A percentile compares a stretch with the other conserved stretches of the same genome.
Conservation (phyloP, 2,888 invertebrate species). For the Andrena bicolor region DNA sequence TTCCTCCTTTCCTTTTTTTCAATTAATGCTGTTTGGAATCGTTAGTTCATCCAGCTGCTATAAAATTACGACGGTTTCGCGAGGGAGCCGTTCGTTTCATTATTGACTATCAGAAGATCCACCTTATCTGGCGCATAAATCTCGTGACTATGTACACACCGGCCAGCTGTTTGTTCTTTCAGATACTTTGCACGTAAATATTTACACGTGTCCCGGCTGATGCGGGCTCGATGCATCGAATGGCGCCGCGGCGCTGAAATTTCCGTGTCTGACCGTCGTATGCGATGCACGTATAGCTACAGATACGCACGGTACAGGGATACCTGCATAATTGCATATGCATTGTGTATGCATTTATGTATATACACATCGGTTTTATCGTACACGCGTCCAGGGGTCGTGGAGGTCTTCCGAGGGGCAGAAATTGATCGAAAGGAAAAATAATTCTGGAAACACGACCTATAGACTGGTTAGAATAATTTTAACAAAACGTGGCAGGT, state of each 20-base stretch:
- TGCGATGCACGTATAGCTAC: background rate
- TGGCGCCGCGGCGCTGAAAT: background rate
- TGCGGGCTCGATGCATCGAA: background rate
- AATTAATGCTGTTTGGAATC: background rate
- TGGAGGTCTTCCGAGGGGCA: background rate
- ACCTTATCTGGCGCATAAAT: conserved; percentile 12
- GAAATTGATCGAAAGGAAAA: background rate
- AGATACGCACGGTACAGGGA: background rate
- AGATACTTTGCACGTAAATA: conserved; percentile 37
- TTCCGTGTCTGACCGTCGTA: background rate
- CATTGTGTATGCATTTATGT: conserved; percentile 2
- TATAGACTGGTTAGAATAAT: too few relatives aligned
- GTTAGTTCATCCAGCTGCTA: background rate
- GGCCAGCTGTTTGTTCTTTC: conserved; percentile 45
- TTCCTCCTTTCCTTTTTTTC: too few relatives aligned
- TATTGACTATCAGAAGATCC: conserved; percentile 7
- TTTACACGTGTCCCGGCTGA: conserved; percentile 35
- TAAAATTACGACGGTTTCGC: background rate
- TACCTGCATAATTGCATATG: conserved; percentile 7
- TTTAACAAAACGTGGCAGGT: too few relatives aligned
- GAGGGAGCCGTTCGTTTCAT: background rate
- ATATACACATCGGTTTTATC: background rate
- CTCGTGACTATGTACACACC: conserved; percentile 42
- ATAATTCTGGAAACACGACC: background rate
- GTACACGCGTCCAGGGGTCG: background rate